These are phyloP conservation scores for Parnassius mnemosyne DNA, from an alignment of 2,888 invertebrate species.

Conservation along the genomic window DNA sequence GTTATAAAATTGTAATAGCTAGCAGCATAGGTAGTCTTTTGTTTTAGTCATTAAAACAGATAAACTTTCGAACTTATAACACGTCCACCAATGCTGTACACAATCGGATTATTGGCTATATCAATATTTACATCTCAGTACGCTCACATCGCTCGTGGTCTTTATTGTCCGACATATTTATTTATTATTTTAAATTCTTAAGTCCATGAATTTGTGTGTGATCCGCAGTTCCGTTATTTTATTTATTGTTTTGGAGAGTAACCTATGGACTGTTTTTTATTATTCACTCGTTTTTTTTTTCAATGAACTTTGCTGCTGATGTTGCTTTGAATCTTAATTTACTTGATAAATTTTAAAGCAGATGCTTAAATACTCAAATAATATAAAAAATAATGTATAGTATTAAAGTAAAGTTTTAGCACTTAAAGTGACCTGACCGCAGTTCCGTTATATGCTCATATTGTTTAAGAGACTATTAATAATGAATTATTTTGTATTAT, in stretches of 20 bases:
- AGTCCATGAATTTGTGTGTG: constrained; percentile 9
- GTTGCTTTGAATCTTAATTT: not conserved
- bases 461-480: too few relatives aligned
- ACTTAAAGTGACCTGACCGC: too few relatives aligned
- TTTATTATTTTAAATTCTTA: constrained; percentile 20
- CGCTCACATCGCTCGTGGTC: constrained; percentile 30
- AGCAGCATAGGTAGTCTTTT: constrained; percentile 21
- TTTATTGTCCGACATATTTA: constrained; percentile 23
- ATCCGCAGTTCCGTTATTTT: constrained; percentile 3
- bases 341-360: too few relatives aligned
- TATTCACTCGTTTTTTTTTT: too few relatives aligned
- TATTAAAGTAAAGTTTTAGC: too few relatives aligned
- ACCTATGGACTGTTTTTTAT: too few relatives aligned
- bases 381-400: too few relatives aligned
- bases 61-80: constrained; percentile 46
- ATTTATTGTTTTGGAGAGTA: not conserved
- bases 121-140: constrained; percentile 34
- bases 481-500: too few relatives aligned
- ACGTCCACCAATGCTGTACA: constrained; percentile 43
- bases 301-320: too few relatives aligned
- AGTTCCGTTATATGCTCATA: too few relatives aligned
- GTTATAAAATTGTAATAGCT: constrained; percentile 1
- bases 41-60: constrained; percentile 47
- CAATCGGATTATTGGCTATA: constrained; percentile 40
- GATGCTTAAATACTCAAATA: too few relatives aligned